These are phyloP conservation scores for Trichoplusia ni DNA, from an alignment of 1,140 invertebrate genomes.

Conservation along the genomic window DNA sequence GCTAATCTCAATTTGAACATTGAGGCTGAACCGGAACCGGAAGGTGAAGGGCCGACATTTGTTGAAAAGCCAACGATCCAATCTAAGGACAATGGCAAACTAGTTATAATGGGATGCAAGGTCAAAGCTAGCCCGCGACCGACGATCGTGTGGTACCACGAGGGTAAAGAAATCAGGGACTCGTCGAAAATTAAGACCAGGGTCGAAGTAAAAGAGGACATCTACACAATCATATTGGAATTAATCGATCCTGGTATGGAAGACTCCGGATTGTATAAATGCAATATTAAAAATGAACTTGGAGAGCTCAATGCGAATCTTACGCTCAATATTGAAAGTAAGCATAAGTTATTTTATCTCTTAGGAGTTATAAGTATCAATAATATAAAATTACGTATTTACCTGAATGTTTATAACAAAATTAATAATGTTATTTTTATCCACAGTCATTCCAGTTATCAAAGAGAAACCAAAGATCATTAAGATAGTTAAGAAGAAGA, in stretches of 20 bases:
- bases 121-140: slow-evolving; percentile 97
- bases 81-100: slow-evolving; percentile 96
- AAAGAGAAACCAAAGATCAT: slow-evolving; percentile 95
- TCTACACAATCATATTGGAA: slow-evolving; percentile 95
- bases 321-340: slow-evolving; percentile 98
- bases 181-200: slow-evolving; percentile 90
- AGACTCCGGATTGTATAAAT: slow-evolving; percentile 99
- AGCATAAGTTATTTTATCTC: slow-evolving; percentile 57
- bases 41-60: slow-evolving; percentile 98
- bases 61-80: slow-evolving; percentile 97
- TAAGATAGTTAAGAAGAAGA: slow-evolving; percentile 94
- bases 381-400: too few relatives aligned
- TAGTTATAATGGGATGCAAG: slow-evolving; percentile 98
- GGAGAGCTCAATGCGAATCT: slow-evolving; percentile 98
- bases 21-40: slow-evolving; percentile 94
- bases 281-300: slow-evolving; percentile 97
- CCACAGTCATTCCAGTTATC: slow-evolving; percentile 94
- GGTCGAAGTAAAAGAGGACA: slow-evolving; percentile 91
- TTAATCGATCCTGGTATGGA: slow-evolving; percentile 95
- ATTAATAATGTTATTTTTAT: too few relatives aligned
- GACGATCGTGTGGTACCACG: slow-evolving; percentile 95
- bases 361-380: not conserved
- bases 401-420: too few relatives aligned
- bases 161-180: slow-evolving; percentile 89
- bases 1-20: slow-evolving; percentile 99